Percentiles rank a stretch among this genome's conserved stretches.
Evolutionary conservation across 2,113 vertebrate species (phyloP).

Genomic region (Pedetes capensis): DNA sequence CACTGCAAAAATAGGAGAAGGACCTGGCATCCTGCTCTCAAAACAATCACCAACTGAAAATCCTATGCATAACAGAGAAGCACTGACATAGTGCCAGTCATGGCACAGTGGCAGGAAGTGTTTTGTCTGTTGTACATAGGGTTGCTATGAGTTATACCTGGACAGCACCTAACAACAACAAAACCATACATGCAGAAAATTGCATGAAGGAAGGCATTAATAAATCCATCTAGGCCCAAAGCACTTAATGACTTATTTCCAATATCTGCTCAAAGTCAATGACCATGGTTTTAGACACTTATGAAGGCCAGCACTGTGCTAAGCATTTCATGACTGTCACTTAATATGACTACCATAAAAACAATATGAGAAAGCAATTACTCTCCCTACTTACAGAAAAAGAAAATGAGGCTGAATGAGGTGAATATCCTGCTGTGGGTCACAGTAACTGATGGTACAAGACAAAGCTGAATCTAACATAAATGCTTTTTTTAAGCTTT

Average conservation of each 20-base stretch:
- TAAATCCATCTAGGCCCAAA: not conserved
- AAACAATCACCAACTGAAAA: no score
- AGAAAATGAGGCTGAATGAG: not conserved
- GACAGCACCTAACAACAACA: no score
- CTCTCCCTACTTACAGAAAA: not conserved
- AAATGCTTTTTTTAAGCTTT: not conserved
- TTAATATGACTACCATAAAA: conserved; percentile 28
- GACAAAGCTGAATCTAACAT: conserved; percentile 24
- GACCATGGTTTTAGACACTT: not conserved
- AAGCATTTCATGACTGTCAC: not conserved
- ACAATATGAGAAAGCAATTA: not conserved
- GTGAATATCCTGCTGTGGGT: not conserved
- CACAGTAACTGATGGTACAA: not conserved
- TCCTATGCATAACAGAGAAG: no score
- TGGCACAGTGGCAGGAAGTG: no score
- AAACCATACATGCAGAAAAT: not conserved
- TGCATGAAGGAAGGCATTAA: not conserved
- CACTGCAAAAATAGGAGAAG: no score
- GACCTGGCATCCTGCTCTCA: no score
- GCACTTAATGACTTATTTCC: not conserved
- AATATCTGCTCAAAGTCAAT: not conserved
- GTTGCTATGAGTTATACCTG: no score
- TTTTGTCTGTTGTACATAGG: no score
- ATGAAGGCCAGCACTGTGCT: not conserved
- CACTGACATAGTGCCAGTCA: no score